A percentile compares a stretch with the other conserved stretches of the same genome.
These are phyloP conservation scores for Synergus umbraculus DNA, from an alignment of 2,888 invertebrate species.

Conservation along the genomic window DNA sequence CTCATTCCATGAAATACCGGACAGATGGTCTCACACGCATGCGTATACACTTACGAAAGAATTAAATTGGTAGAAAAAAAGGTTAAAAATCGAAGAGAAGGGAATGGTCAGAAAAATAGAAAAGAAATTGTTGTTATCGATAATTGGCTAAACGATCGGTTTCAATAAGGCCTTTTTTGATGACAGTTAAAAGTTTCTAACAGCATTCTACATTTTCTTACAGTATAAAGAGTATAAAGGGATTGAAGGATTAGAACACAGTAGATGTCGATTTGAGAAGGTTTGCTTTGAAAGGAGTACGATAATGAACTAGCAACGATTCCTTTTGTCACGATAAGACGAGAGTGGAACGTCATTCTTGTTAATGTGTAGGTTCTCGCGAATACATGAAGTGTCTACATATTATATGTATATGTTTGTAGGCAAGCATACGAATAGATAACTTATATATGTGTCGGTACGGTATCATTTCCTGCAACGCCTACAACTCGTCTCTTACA, in stretches of 20 bases:
- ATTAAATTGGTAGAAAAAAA: conserved; percentile 21
- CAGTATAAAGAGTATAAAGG: too few relatives aligned
- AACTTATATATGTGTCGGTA: too few relatives aligned
- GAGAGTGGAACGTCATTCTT: too few relatives aligned
- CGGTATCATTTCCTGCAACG: conserved; percentile 59
- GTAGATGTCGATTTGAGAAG: too few relatives aligned
- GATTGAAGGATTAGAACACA: too few relatives aligned
- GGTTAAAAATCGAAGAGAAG: not conserved
- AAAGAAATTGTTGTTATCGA: not conserved
- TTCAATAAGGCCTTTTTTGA: not conserved
- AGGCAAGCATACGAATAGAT: not conserved
- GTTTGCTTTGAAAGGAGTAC: too few relatives aligned
- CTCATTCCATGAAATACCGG: conserved; percentile 53
- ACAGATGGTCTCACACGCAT: conserved; percentile 33
- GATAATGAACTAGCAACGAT: too few relatives aligned
- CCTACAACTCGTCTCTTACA: conserved; percentile 59
- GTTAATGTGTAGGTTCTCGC: not conserved
- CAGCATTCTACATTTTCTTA: too few relatives aligned
- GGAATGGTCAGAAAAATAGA: not conserved
- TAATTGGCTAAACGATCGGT: not conserved
- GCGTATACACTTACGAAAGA: conserved; percentile 2
- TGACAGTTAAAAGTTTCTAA: too few relatives aligned
- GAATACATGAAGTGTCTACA: not conserved
- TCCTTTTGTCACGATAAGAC: too few relatives aligned
- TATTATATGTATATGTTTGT: not conserved